Base-by-base conservation (phyloP, 2,797 vertebrate genomes). In the Acanthurus leucopareius region DNA sequence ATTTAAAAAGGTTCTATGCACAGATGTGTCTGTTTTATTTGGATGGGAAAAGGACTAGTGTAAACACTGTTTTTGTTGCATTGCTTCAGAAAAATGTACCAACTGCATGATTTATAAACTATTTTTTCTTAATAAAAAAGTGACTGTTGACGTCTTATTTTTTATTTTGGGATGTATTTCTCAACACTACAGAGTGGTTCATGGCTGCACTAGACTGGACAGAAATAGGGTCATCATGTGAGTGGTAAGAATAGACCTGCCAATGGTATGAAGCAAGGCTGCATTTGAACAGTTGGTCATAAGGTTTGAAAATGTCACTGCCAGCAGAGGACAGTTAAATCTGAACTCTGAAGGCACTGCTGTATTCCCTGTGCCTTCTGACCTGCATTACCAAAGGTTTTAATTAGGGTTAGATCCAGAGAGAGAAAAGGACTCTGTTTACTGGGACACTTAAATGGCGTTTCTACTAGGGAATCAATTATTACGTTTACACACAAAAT, bases 91-190 rank as follows among this genome's bases (percentile, higher is more conserved):
- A 35, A 35, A 35, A 35, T 35, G 32, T 35, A 35, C 32, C 32
- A 35, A 35, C 32, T 35, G 94, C 94, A 95, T 94, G 93, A 88
- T 92, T 88, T 90, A 95, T 95, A 95, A 96, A 95, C 22, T 93
- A 35, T 91, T 90, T 93, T 95, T 95, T 94, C 83, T 84, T 84
- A 89, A 71, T 66, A 86, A 90, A 84, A 70, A 59, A 47, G 84
- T 51, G 53, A 5, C 19, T 35, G 10, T 0, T 58, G 56, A 35
- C 7, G 32, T 35, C 32, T 25, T 25, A 56, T 68, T 52, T 32
- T 49, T 32, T 65, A 20, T 77, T 57, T 75, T 76, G 32, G 42
- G 15, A 63, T 10, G 60, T 49, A 40, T 82, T 79, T 77, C 54
- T 71, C 25, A 57, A 64, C 70, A 48, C 2, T 20, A 10, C 54